Conservation (phyloP, 2,888 invertebrate species). For the Tetragnatha montana region DNA sequence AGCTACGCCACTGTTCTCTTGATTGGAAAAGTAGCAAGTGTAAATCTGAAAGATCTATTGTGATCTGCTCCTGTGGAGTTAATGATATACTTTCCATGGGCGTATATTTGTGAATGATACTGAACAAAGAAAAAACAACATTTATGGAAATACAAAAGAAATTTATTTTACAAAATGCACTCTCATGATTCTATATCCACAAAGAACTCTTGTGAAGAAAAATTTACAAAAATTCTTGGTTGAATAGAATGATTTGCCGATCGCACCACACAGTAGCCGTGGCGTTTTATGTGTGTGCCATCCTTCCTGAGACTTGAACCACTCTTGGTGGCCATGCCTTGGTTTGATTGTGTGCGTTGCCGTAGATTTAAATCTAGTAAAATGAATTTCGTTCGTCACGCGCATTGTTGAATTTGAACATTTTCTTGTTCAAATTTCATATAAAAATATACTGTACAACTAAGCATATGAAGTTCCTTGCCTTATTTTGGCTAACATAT, state of each 20-base stretch:
- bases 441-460: neutral
- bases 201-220: slow-evolving; percentile 33
- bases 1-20: no score
- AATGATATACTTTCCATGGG: neutral
- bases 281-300: neutral
- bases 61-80: no score
- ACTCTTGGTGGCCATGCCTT: neutral
- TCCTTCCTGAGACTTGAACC: neutral
- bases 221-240: slow-evolving; percentile 34
- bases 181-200: slow-evolving; percentile 32
- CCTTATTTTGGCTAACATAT: neutral
- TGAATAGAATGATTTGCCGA: slow-evolving; percentile 16
- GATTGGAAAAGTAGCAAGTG: no score
- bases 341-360: neutral
- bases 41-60: no score
- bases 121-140: neutral
- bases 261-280: neutral
- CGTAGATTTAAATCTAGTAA: neutral
- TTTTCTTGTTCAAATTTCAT: neutral
- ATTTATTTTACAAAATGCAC: slow-evolving; percentile 61
- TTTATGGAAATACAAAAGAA: slow-evolving; percentile 30
- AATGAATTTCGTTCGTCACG: neutral
- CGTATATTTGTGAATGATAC: neutral
- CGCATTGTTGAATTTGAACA: neutral
- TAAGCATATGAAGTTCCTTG: neutral